These are phyloP conservation scores for Pseudomugil tenellus DNA, from an alignment of 2,797 vertebrate genomes.

Conservation along the genomic window DNA sequence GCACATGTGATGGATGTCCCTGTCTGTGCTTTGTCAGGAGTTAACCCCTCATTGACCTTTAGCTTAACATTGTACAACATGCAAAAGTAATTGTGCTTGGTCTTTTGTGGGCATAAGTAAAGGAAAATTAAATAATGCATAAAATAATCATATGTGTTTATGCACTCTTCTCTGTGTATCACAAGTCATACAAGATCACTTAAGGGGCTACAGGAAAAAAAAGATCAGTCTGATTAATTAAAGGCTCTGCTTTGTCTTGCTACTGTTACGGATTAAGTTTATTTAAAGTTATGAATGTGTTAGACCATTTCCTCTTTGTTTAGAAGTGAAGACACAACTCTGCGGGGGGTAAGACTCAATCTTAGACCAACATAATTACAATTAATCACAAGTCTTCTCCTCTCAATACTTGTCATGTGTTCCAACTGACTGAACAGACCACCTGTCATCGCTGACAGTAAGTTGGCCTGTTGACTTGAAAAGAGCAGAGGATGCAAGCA, in stretches of 20 bases:
- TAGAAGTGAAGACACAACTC: background rate
- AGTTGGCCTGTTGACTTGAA: constrained; percentile 53
- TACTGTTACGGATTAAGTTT: background rate
- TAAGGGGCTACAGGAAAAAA: background rate
- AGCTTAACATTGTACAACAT: constrained; percentile 33
- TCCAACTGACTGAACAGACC: constrained; percentile 13
- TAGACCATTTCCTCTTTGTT: background rate
- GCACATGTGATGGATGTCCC: constrained; percentile 54
- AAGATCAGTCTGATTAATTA: background rate
- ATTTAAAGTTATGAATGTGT: background rate
- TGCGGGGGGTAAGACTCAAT: background rate
- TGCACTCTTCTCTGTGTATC: background rate
- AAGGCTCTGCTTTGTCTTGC: background rate
- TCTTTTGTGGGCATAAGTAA: constrained; percentile 6
- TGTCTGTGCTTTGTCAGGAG: constrained; percentile 59
- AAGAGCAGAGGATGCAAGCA: constrained; percentile 52
- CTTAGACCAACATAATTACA: constrained; percentile 12
- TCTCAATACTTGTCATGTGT: background rate
- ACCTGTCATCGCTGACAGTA: constrained; percentile 31
- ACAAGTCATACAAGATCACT: background rate
- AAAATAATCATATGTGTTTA: background rate
- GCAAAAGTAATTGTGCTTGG: constrained; percentile 29
- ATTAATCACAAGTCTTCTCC: constrained; percentile 15
- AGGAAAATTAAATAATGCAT: constrained; percentile 8
- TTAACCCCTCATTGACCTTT: constrained; percentile 70